phyloP scores from a whole-genome alignment of 2,113 vertebrate species.

The Sterna hirundo region DNA sequence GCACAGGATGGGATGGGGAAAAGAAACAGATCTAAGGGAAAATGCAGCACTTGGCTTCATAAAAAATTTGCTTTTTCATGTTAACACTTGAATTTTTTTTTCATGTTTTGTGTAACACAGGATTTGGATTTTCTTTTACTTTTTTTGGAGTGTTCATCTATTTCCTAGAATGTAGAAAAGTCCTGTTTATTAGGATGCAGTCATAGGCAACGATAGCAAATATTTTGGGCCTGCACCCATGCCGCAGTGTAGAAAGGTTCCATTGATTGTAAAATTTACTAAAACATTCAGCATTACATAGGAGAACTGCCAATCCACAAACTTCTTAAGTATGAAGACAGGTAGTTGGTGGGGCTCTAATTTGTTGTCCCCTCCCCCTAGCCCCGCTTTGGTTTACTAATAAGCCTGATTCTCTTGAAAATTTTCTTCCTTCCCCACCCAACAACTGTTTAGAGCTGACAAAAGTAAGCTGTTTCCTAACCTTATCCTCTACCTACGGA shows the following conservation, averaged over 20 bases:
- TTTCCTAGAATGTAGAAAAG: background rate
- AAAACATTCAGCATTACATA: background rate
- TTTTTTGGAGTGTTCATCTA: background rate
- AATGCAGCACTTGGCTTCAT: background rate
- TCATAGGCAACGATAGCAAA: background rate
- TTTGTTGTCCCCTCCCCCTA: background rate
- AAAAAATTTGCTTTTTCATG: background rate
- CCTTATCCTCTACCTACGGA: conserved; percentile 59
- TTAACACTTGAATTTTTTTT: background rate
- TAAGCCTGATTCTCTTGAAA: background rate
- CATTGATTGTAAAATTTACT: background rate
- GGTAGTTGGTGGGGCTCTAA: background rate
- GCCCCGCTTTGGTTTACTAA: background rate
- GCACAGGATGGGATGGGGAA: background rate
- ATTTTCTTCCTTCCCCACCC: conserved; percentile 52
- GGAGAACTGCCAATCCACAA: background rate
- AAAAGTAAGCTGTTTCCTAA: conserved; percentile 77
- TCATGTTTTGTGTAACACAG: background rate
- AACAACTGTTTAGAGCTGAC: conserved; percentile 67
- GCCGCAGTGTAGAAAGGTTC: background rate
- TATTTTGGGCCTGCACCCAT: background rate
- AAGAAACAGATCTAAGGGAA: background rate
- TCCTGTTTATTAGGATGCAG: background rate
- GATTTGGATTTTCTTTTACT: background rate
- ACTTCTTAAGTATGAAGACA: background rate